Percentiles rank a stretch among this genome's conserved stretches.
phyloP scores from a whole-genome alignment of 2,113 vertebrate genomes.

The Gnathonemus longibarbis region DNA sequence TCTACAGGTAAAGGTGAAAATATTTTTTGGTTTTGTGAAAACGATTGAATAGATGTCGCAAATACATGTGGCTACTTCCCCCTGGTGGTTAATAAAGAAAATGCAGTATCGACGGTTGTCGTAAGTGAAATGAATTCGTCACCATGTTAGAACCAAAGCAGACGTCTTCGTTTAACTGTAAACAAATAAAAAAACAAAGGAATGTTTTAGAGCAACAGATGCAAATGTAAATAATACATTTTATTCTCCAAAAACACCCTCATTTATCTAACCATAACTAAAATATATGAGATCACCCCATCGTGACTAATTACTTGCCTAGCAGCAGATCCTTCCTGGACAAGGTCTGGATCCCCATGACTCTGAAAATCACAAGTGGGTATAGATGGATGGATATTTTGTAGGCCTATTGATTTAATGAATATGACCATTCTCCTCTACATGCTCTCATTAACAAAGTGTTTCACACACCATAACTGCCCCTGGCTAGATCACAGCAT shows the following conservation, averaged over 20 bases:
- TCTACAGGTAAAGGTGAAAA: neutral
- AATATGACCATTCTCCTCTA: neutral
- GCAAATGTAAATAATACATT: neutral
- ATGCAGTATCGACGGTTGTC: neutral
- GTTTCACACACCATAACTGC: neutral
- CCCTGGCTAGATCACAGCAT: neutral
- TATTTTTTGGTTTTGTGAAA: neutral
- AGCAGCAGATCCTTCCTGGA: neutral
- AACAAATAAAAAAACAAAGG: neutral
- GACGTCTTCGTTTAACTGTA: neutral
- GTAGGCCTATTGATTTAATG: neutral
- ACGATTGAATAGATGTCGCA: neutral
- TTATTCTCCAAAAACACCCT: neutral
- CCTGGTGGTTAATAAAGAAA: neutral
- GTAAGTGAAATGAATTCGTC: neutral
- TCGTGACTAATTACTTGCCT: neutral
- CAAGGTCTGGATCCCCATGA: neutral
- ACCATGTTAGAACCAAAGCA: neutral
- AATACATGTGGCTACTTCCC: neutral
- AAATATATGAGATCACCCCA: neutral
- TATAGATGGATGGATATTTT: neutral
- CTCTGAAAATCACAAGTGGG: neutral
- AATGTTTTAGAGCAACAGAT: neutral
- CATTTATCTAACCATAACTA: neutral
- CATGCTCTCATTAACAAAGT: neutral